phyloP scores from a whole-genome alignment of 2,113 vertebrate genomes.

The Brachyhypopomus occidentalis region DNA sequence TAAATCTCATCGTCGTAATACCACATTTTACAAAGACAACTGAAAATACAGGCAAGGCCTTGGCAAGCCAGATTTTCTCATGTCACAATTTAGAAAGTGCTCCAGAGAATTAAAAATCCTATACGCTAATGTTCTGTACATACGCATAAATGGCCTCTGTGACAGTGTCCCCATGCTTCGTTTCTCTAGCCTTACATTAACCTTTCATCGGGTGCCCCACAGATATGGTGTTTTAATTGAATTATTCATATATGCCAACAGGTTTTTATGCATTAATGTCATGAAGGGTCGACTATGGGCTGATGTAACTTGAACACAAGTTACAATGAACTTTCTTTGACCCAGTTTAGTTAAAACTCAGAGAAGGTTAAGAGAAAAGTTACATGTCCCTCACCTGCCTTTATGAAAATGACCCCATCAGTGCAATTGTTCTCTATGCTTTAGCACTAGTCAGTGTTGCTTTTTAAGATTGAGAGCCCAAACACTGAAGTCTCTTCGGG shows the following conservation, averaged over 20 bases:
- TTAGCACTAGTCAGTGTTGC: not conserved
- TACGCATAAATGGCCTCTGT: not conserved
- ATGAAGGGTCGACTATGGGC: not conserved
- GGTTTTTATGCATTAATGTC: not conserved
- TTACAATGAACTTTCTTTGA: not conserved
- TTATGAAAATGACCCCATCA: not conserved
- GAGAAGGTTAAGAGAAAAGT: not conserved
- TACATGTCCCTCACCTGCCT: not conserved
- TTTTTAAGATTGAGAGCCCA: not conserved
- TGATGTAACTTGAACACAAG: not conserved
- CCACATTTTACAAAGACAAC: slow-evolving; percentile 6
- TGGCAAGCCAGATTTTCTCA: not conserved
- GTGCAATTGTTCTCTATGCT: not conserved
- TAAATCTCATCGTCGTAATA: slow-evolving; percentile 13
- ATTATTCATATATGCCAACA: slow-evolving; percentile 14
- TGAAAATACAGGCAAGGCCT: slow-evolving; percentile 12
- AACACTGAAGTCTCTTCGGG: not conserved
- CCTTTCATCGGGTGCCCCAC: not conserved
- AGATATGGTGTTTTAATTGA: not conserved
- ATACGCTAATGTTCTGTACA: not conserved
- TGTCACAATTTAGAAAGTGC: not conserved
- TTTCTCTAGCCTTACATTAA: not conserved
- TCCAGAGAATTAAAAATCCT: not conserved
- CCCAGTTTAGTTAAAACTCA: not conserved
- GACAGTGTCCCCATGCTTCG: not conserved